phyloP scores from a whole-genome alignment of 2,113 vertebrate genomes.

The Alethe diademata region DNA sequence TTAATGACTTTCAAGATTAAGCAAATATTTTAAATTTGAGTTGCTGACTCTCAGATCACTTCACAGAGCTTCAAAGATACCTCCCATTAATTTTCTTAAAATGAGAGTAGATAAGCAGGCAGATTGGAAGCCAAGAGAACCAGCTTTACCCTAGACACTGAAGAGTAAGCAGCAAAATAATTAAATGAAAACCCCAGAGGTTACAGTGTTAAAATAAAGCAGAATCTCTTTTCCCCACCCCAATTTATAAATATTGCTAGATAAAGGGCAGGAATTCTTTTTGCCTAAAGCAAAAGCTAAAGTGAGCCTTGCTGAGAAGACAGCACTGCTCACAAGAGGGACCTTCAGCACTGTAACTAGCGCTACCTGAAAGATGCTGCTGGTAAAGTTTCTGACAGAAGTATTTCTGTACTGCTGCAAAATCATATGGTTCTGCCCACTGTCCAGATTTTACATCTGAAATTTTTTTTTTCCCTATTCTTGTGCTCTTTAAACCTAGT shows the following conservation, averaged over 20 bases:
- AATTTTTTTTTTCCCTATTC: no score
- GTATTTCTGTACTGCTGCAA: not conserved
- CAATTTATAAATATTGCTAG: not conserved
- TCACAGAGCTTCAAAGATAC: not conserved
- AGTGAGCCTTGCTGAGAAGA: not conserved
- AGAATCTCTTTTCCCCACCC: rapidly evolving
- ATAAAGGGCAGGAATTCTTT: not conserved
- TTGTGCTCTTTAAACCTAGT: not conserved
- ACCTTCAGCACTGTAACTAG: not conserved
- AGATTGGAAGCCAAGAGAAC: not conserved
- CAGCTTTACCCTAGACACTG: not conserved
- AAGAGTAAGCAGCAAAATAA: not conserved
- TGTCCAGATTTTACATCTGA: not conserved
- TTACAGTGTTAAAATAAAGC: not conserved
- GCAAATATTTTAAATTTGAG: not conserved
- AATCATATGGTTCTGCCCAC: not conserved
- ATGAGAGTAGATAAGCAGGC: not conserved
- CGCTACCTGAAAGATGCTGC: not conserved
- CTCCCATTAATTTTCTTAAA: not conserved
- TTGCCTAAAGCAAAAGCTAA: not conserved
- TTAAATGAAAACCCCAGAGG: rapidly evolving
- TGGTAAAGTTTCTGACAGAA: not conserved
- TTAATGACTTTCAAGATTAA: not conserved
- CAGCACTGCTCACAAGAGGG: not conserved
- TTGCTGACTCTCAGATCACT: not conserved